Conservation (phyloP, 2,888 invertebrate genomes). For the Lobophora halterata region DNA sequence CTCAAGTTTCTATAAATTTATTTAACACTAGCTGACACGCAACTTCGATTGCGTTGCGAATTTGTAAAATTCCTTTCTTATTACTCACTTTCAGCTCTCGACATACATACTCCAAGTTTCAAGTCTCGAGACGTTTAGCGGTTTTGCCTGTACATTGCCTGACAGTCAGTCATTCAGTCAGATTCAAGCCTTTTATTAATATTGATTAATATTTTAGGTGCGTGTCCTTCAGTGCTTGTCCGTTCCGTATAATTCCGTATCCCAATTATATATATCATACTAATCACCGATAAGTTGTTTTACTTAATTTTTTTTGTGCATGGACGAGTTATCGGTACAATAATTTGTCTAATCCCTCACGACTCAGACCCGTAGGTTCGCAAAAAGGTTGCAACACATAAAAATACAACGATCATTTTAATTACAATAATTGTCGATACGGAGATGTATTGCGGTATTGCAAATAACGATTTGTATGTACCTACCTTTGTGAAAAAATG, state of each 20-base stretch:
- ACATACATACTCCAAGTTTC: too few species aligned
- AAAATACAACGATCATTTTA: slow-evolving; percentile 43
- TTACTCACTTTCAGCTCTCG: too few species aligned
- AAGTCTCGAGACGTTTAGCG: too few species aligned
- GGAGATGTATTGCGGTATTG: slow-evolving; percentile 40
- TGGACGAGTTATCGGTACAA: slow-evolving; percentile 17
- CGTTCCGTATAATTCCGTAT: too few species aligned
- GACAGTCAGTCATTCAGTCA: too few species aligned
- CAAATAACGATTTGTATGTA: slow-evolving; percentile 24
- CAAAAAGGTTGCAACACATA: slow-evolving; percentile 39
- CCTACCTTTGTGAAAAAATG: slow-evolving; percentile 31
- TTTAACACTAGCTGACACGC: too few species aligned
- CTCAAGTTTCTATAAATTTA: too few species aligned
- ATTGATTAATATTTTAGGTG: not conserved
- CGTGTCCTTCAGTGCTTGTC: slow-evolving; percentile 1
- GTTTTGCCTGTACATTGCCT: too few species aligned
- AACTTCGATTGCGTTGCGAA: too few species aligned
- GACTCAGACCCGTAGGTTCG: slow-evolving; percentile 8
- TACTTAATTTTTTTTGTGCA: slow-evolving; percentile 21
- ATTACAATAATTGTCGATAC: slow-evolving; percentile 48
- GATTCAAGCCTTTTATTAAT: too few species aligned
- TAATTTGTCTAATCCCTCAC: slow-evolving; percentile 15
- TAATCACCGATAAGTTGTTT: slow-evolving; percentile 13
- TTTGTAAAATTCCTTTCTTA: too few species aligned
- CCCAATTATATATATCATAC: too few species aligned